phyloP scores from a whole-genome alignment of 1,140 invertebrate species.

The Heliconius nattereri region DNA sequence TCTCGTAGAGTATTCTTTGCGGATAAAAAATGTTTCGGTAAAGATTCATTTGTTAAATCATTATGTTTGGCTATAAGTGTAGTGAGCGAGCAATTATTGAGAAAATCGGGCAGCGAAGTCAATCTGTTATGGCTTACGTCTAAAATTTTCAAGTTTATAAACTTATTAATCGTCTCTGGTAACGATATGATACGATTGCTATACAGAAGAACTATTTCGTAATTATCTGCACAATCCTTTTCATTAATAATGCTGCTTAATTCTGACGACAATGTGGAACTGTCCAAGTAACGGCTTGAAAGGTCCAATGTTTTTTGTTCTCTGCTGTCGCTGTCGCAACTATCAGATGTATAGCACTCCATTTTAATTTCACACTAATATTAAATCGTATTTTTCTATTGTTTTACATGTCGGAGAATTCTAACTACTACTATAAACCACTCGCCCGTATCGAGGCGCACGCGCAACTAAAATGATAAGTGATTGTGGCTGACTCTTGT shows the following conservation, averaged over 20 bases:
- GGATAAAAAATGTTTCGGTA: conserved; percentile 91
- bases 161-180: conserved; percentile 82
- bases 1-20: conserved; percentile 85
- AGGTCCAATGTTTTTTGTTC: conserved; percentile 86
- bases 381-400: conserved; percentile 18
- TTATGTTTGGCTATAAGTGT: conserved; percentile 95
- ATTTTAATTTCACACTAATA: conserved; percentile 64
- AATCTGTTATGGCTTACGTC: conserved; percentile 95
- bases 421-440: conserved; percentile 17
- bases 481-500: conserved; percentile 26
- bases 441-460: conserved; percentile 41
- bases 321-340: conserved; percentile 87
- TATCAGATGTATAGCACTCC: conserved; percentile 90
- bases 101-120: conserved; percentile 86
- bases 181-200: conserved; percentile 85
- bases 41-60: conserved; percentile 87
- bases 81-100: conserved; percentile 86
- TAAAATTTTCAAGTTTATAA: conserved; percentile 86
- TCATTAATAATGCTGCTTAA: conserved; percentile 81
- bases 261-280: conserved; percentile 82
- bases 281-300: conserved; percentile 85
- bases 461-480: conserved; percentile 61
- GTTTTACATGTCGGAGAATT: conserved; percentile 40
- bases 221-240: conserved; percentile 81
- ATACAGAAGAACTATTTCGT: conserved; percentile 87